These are phyloP conservation scores for Ochropleura leucogaster DNA, from an alignment of 2,888 invertebrate genomes.

Conservation along the genomic window DNA sequence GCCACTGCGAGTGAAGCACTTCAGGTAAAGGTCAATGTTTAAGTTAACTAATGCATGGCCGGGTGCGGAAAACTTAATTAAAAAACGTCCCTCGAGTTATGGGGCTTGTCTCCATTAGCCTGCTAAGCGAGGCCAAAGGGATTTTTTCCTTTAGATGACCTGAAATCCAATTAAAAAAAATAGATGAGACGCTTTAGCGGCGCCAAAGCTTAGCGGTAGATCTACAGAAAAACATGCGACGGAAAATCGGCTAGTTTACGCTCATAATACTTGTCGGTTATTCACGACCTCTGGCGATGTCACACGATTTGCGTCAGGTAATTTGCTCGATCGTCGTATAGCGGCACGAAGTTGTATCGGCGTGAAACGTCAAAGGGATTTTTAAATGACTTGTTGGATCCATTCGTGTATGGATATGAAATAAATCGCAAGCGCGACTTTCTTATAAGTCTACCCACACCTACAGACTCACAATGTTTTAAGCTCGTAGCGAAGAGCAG, in stretches of 20 bases:
- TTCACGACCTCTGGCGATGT: neutral
- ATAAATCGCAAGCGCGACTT: too few relatives aligned
- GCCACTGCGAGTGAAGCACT: constrained; percentile 24
- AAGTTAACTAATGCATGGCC: constrained; percentile 63
- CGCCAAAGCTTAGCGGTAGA: neutral
- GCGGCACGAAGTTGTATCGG: neutral
- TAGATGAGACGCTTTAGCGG: constrained; percentile 30
- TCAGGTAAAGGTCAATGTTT: constrained; percentile 44
- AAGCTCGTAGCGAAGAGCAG: too few relatives aligned
- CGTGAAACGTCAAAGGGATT: neutral
- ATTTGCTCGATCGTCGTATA: neutral
- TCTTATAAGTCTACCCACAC: too few relatives aligned
- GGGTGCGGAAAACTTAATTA: constrained; percentile 73
- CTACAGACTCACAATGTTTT: too few relatives aligned
- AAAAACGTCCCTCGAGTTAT: constrained; percentile 73
- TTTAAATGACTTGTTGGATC: neutral
- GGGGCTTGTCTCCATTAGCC: constrained; percentile 74
- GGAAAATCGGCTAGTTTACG: neutral
- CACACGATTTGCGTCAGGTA: neutral
- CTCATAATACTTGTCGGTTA: neutral
- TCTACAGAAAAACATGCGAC: neutral
- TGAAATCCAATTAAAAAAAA: constrained; percentile 73
- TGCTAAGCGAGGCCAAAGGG: constrained; percentile 70
- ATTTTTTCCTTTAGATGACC: constrained; percentile 69
- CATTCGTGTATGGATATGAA: too few relatives aligned